Evolutionary conservation across 2,888 invertebrate species (phyloP).

Genomic region (Serrognathus titanus): DNA sequence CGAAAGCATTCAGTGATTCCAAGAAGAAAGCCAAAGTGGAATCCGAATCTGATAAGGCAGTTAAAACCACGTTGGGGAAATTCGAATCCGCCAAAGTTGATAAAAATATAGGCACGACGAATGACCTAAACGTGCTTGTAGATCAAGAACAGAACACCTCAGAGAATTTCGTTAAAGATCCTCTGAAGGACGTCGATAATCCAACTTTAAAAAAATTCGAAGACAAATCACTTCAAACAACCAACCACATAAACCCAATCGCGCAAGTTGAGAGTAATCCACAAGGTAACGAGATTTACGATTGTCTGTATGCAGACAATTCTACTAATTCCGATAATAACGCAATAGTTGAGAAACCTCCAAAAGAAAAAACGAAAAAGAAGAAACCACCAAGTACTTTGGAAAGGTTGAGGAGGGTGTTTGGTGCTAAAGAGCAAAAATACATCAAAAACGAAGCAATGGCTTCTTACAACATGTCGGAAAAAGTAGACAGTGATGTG

Average conservation of each 20-base stretch:
- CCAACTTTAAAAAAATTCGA: background rate
- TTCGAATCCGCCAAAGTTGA: background rate
- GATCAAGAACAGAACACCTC: background rate
- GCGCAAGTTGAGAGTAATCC: too few species aligned
- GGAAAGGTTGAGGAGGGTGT: constrained; percentile 2
- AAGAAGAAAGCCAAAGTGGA: background rate
- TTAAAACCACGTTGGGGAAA: too few species aligned
- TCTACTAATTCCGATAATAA: background rate
- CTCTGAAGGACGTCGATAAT: background rate
- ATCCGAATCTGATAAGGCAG: background rate
- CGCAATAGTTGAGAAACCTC: background rate
- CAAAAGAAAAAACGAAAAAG: background rate
- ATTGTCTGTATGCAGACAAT: too few species aligned
- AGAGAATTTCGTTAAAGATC: background rate
- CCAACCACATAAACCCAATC: background rate
- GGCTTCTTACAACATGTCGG: background rate
- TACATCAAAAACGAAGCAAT: too few species aligned
- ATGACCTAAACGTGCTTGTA: background rate
- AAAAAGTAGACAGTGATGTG: background rate
- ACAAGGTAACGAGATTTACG: background rate
- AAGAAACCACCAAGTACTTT: constrained; percentile 4
- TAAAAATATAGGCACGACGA: too few species aligned
- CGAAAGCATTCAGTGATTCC: constrained; percentile 7
- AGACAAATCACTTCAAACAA: constrained; percentile 16
- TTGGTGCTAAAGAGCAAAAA: background rate